Conservation (phyloP, 2,888 invertebrate species). For the Cynaeus angustus region DNA sequence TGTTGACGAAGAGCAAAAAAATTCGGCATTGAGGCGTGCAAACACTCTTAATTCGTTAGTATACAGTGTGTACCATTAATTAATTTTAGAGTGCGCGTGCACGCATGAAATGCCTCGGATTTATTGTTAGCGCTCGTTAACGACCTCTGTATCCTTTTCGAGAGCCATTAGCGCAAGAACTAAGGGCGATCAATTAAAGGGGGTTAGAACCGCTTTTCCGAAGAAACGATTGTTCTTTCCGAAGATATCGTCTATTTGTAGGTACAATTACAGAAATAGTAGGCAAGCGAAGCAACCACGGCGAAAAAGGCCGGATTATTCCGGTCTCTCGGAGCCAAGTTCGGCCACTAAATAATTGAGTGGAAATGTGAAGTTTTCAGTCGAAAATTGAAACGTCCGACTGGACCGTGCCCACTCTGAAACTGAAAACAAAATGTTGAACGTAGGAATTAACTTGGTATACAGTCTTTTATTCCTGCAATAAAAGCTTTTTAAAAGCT, state of each 20-base stretch:
- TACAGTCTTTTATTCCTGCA: slow-evolving; percentile 56
- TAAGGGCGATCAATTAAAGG: slow-evolving; percentile 67
- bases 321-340: slow-evolving; percentile 16
- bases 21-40: slow-evolving; percentile 30
- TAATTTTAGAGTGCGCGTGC: slow-evolving; percentile 28
- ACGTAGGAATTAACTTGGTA: slow-evolving; percentile 48
- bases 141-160: slow-evolving; percentile 68
- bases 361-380: slow-evolving; percentile 3
- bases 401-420: slow-evolving; percentile 53
- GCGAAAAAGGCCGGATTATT: slow-evolving; percentile 4
- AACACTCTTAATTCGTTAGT: slow-evolving; percentile 7
- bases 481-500: slow-evolving; percentile 52
- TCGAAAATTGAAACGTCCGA: slow-evolving; percentile 12
- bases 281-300: too few species aligned
- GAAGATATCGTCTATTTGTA: not conserved
- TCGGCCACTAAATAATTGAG: slow-evolving; percentile 1
- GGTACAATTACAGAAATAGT: too few species aligned
- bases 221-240: not conserved
- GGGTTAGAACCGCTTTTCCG: slow-evolving; percentile 43
- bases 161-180: slow-evolving; percentile 68
- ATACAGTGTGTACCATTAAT: slow-evolving; percentile 14
- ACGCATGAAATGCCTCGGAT: slow-evolving; percentile 8
- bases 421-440: slow-evolving; percentile 61
- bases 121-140: slow-evolving; percentile 52
- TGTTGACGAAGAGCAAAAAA: slow-evolving; percentile 21